Base-by-base conservation (phyloP, 2,888 invertebrate genomes). In the Branchinecta sandiegonensis region DNA sequence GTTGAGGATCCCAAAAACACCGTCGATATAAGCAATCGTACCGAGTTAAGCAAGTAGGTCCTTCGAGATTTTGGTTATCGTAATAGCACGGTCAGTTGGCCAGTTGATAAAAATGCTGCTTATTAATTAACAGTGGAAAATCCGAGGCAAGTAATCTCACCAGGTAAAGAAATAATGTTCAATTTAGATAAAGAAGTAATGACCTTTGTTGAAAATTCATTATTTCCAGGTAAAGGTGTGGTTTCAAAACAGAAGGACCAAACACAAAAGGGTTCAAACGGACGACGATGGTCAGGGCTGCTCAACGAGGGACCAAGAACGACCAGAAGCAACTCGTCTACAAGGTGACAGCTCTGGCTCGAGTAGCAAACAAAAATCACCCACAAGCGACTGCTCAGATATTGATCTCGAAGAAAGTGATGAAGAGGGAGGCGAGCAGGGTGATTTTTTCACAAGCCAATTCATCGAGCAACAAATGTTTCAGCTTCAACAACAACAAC, bases 261-360 rank as follows among this genome's bases (percentile, higher is more conserved):
- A 95, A 78, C 94, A 94, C 13, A 95, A 94, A 77, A 82, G 94
- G 76, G 91, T 94, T 78, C 92, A 94, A 75, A 86, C 90, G 80
- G 87, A 76, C 70, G 75, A 75, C 65, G 69, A 69, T 71, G 74
- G 17, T 71, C 72, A 46, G 67, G 68, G 46, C 17, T 65, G 65
- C 46, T 23, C 48, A 46, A 47, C 66, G 23, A 11, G 56, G 47
- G 65, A 48, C 17, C 66, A 50, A 46, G 69, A 23, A 47, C 67
- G 14, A 65, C 56, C 6, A 47, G 65, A 12, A 13, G 37, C 37
- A 37, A 37, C 37, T 37, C 37, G 37, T 37, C 37, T 37, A 37
- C 37, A 56, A 23, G 63, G 63, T 10, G 63, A 56, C 10, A 56
- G 23, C 14, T 17, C 63, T 56, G 63, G 23, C 23, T 23, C 63